These are phyloP conservation scores for Anser cygnoides DNA, from an alignment of 2,113 vertebrate genomes.

Conservation along the genomic window DNA sequence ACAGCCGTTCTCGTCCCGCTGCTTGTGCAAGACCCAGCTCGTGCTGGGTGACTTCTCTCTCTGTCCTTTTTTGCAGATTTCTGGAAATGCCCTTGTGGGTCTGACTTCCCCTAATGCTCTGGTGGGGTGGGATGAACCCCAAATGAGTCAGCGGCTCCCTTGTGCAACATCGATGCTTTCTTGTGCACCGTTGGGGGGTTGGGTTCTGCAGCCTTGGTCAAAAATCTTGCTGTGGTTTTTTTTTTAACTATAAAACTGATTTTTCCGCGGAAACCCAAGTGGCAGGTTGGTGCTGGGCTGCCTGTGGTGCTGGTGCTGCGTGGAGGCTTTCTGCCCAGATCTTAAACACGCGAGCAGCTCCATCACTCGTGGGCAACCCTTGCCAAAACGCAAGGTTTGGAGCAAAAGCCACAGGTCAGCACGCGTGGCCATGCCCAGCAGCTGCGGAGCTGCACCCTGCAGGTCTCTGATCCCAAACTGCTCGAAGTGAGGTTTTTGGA, in stretches of 20 bases:
- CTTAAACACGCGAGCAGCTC: neutral
- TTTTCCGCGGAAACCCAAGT: neutral
- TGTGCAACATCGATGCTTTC: neutral
- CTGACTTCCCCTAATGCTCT: rapidly evolving
- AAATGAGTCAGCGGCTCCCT: neutral
- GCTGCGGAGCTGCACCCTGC: neutral
- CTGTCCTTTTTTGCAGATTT: neutral
- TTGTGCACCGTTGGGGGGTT: neutral
- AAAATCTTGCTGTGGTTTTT: neutral
- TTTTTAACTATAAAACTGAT: neutral
- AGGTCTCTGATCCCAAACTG: neutral
- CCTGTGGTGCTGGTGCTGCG: neutral
- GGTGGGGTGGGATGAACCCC: neutral
- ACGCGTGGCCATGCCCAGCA: rapidly evolving
- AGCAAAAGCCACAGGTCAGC: neutral
- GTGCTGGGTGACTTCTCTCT: neutral
- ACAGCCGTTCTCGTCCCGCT: neutral
- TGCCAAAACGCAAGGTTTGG: rapidly evolving
- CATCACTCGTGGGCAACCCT: neutral
- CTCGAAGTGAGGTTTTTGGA: neutral
- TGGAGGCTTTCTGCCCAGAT: neutral
- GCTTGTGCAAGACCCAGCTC: neutral
- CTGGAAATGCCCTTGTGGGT: neutral
- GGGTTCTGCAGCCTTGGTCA: neutral
- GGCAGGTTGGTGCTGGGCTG: neutral